These are phyloP conservation scores for Battus philenor DNA, from an alignment of 1,140 invertebrate genomes.

Conservation along the genomic window DNA sequence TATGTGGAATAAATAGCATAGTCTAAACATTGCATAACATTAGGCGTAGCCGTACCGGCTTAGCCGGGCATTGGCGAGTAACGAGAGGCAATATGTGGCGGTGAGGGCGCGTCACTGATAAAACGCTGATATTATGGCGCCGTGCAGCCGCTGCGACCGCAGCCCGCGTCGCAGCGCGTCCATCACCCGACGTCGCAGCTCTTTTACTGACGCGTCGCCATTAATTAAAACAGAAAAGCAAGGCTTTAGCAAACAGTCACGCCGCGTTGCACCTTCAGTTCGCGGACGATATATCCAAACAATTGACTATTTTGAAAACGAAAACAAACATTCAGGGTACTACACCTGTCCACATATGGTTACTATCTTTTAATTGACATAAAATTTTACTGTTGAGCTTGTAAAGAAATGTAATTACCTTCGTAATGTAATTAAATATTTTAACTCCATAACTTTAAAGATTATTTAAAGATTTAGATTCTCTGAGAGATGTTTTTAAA, in stretches of 20 bases:
- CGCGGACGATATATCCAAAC: background rate
- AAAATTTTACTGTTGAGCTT: too few relatives aligned
- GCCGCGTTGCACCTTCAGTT: background rate
- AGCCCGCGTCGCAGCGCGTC: constrained; percentile 31
- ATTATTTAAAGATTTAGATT: too few relatives aligned
- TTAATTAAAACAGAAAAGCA: constrained; percentile 29
- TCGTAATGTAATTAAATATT: too few relatives aligned
- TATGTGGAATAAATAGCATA: constrained; percentile 4
- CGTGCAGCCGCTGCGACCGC: constrained; percentile 32
- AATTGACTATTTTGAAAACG: too few relatives aligned
- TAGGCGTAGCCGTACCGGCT: background rate
- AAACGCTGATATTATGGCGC: constrained; percentile 65
- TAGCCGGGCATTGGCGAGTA: constrained; percentile 10
- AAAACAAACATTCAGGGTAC: too few relatives aligned
- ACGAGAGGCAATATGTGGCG: constrained; percentile 14
- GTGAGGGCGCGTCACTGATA: constrained; percentile 49
- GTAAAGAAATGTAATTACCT: too few relatives aligned
- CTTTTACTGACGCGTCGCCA: constrained; percentile 28
- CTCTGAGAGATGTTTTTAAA: too few relatives aligned
- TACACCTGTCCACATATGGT: too few relatives aligned
- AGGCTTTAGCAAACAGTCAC: constrained; percentile 3
- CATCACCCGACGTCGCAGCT: constrained; percentile 36
- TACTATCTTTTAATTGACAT: too few relatives aligned
- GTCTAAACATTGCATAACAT: constrained; percentile 11
- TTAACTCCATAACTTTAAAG: too few relatives aligned